Evolutionary conservation across 2,888 invertebrate species (phyloP).

Genomic region (Labia minor): DNA sequence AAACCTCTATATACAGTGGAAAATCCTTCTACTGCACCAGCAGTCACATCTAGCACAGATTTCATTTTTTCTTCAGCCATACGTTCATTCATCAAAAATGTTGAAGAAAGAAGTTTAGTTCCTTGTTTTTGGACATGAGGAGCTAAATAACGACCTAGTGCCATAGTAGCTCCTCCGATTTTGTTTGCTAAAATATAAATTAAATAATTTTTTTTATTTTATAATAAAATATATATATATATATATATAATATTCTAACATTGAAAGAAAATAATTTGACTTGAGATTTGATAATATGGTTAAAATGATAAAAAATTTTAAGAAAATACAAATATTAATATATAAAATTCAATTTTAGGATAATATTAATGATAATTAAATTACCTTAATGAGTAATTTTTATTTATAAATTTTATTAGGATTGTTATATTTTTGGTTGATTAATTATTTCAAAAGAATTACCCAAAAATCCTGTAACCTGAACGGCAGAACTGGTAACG

Average conservation of each 20-base stretch:
- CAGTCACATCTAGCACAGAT: slow-evolving; percentile 52
- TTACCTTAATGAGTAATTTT: no score
- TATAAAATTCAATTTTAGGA: no score
- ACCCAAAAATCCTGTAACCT: slow-evolving; percentile 56
- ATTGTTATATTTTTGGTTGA: no score
- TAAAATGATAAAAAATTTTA: no score
- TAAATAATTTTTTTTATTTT: slow-evolving; percentile 16
- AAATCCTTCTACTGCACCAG: slow-evolving; percentile 60
- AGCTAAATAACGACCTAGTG: slow-evolving; percentile 53
- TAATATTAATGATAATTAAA: no score
- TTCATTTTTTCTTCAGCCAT: slow-evolving; percentile 47
- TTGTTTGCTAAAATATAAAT: slow-evolving; percentile 38
- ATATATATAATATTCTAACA: no score
- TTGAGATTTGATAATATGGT: no score
- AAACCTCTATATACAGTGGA: slow-evolving; percentile 58
- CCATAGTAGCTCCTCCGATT: slow-evolving; percentile 55
- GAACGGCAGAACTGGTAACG: slow-evolving; percentile 55
- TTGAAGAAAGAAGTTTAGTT: slow-evolving; percentile 45
- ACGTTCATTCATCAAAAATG: slow-evolving; percentile 42
- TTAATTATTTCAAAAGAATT: no score
- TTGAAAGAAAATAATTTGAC: no score
- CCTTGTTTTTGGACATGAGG: slow-evolving; percentile 57
- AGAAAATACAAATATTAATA: no score
- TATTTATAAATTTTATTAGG: no score
- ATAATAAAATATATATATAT: no score